Evolutionary conservation across 2,888 invertebrate genomes (phyloP).

Genomic region (Cryptocheilus praepositus): DNA sequence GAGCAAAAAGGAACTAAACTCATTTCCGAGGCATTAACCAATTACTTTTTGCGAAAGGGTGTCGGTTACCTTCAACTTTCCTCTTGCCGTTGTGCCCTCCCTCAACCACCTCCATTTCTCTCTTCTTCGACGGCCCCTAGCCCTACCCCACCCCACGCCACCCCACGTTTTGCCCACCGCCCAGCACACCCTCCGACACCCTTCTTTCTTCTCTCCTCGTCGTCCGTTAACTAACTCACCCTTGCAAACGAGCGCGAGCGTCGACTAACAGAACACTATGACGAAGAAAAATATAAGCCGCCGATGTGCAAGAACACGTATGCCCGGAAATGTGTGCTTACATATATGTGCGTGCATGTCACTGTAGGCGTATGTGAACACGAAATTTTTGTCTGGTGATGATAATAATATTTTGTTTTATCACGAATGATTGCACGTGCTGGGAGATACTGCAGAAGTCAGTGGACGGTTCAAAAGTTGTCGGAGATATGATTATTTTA

Average conservation of each 20-base stretch:
- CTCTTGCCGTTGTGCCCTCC: constrained; percentile 30
- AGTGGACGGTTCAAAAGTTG: too few relatives aligned
- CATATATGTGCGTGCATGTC: too few relatives aligned
- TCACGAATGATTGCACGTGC: too few relatives aligned
- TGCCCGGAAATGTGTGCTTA: too few relatives aligned
- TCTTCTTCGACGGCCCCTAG: constrained; percentile 14
- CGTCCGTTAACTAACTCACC: constrained; percentile 59
- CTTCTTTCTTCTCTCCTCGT: constrained; percentile 24
- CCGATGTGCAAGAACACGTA: constrained; percentile 15
- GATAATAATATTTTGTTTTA: too few relatives aligned
- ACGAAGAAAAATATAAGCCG: constrained; percentile 59
- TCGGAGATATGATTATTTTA: too few relatives aligned
- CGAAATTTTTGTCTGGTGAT: too few relatives aligned
- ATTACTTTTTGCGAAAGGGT: constrained; percentile 73
- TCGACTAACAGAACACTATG: constrained; percentile 42
- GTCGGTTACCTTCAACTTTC: constrained; percentile 69
- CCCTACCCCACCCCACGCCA: constrained; percentile 14
- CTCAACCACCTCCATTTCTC: constrained; percentile 25
- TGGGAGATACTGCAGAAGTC: too few relatives aligned
- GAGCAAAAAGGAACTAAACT: constrained; percentile 72
- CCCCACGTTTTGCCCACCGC: constrained; percentile 20
- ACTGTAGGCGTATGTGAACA: too few relatives aligned
- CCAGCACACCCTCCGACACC: constrained; percentile 23
- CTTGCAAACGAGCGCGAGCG: constrained; percentile 32
- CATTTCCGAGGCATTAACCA: constrained; percentile 74